These are phyloP conservation scores for Chroicocephalus ridibundus DNA, from an alignment of 2,113 vertebrate species.

Conservation along the genomic window DNA sequence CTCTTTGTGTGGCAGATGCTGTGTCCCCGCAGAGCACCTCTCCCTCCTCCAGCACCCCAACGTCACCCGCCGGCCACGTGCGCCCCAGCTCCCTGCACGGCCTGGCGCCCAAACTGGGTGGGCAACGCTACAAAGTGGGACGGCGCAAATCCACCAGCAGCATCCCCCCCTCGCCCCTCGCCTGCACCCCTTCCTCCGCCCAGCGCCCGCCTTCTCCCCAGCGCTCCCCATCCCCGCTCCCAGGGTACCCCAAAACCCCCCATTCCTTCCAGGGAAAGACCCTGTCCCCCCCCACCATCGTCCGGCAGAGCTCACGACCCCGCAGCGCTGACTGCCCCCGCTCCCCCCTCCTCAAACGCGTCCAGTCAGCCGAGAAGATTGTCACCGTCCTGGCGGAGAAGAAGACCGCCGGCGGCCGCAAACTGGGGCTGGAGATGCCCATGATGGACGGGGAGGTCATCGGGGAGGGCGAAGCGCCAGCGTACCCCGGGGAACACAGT, in stretches of 20 bases:
- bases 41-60: slow-evolving; percentile 91
- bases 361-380: slow-evolving; percentile 89
- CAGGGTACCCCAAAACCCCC: slow-evolving; percentile 78
- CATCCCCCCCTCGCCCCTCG: slow-evolving; percentile 93
- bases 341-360: slow-evolving; percentile 90
- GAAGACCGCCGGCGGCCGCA: slow-evolving; percentile 67
- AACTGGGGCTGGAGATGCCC: slow-evolving; percentile 81
- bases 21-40: slow-evolving; percentile 88
- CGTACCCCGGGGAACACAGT: slow-evolving; percentile 50
- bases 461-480: slow-evolving; percentile 28
- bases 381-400: slow-evolving; percentile 76
- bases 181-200: slow-evolving; percentile 82
- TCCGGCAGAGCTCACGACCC: slow-evolving; percentile 81
- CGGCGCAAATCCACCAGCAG: slow-evolving; percentile 97
- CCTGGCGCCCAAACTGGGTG: slow-evolving; percentile 86
- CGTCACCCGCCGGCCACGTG: slow-evolving; percentile 89
- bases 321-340: slow-evolving; percentile 82
- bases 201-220: slow-evolving; percentile 87
- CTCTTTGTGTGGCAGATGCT: slow-evolving; percentile 75
- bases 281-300: slow-evolving; percentile 85
- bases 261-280: slow-evolving; percentile 84
- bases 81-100: slow-evolving; percentile 94
- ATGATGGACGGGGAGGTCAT: slow-evolving; percentile 67
- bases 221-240: slow-evolving; percentile 85
- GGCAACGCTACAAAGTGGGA: slow-evolving; percentile 87